These are phyloP conservation scores for Scomber scombrus DNA, from an alignment of 2,113 vertebrate species.

Conservation along the genomic window DNA sequence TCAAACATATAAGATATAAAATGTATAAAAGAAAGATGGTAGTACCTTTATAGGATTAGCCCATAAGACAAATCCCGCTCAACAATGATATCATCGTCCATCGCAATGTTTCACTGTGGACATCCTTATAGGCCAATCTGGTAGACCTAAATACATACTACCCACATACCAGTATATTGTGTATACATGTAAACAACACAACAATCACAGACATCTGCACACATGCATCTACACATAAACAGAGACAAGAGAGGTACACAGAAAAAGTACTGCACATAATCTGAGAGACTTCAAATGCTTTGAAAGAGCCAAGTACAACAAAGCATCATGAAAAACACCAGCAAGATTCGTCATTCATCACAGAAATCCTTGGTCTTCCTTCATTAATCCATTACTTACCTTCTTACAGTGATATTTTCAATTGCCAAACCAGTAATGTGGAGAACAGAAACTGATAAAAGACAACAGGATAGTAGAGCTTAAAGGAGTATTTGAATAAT, in stretches of 20 bases:
- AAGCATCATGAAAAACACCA: background rate
- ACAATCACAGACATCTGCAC: conserved; percentile 52
- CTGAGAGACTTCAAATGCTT: conserved; percentile 14
- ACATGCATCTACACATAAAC: conserved; percentile 42
- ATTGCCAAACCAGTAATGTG: background rate
- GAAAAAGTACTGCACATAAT: conserved; percentile 9
- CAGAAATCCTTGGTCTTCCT: conserved; percentile 33
- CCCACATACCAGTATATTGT: conserved; percentile 14
- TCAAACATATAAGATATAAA: no score
- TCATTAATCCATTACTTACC: conserved; percentile 18
- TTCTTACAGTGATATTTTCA: background rate
- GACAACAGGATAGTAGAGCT: background rate
- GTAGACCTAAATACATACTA: background rate
- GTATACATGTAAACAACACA: conserved; percentile 49
- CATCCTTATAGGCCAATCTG: no score
- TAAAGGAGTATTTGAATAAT: background rate
- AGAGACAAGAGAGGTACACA: conserved; percentile 24
- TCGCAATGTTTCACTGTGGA: no score
- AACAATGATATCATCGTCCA: no score
- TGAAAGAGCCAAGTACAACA: conserved; percentile 29
- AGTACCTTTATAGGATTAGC: no score
- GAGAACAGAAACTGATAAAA: background rate
- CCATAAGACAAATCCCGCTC: no score
- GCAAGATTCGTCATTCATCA: conserved; percentile 22
- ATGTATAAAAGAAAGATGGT: no score